phyloP scores from a whole-genome alignment of 2,888 invertebrate genomes.

The Ecdyonurus torrentis region DNA sequence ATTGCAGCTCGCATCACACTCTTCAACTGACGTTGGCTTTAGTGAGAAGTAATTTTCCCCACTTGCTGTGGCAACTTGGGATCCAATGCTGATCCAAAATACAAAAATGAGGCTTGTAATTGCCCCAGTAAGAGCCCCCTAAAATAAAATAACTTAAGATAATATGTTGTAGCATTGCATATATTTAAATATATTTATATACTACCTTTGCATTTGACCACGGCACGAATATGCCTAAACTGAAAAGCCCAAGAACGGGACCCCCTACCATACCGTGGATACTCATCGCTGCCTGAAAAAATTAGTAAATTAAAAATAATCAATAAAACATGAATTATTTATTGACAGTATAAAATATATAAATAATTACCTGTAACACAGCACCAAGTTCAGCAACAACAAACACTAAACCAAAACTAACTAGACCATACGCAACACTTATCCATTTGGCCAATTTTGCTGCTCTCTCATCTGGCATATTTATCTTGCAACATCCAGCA shows the following conservation, averaged over 20 bases:
- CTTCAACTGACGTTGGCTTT: conserved; percentile 34
- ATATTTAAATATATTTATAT: neutral
- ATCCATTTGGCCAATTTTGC: conserved; percentile 53
- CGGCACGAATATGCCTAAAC: conserved; percentile 76
- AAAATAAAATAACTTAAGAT: neutral
- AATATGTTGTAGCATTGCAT: neutral
- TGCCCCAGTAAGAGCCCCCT: conserved; percentile 50
- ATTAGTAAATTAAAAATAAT: neutral
- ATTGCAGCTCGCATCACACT: too few relatives aligned
- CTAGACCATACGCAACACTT: conserved; percentile 49
- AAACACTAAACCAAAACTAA: conserved; percentile 68
- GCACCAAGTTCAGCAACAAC: conserved; percentile 74
- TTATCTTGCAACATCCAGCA: conserved; percentile 48
- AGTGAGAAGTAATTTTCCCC: conserved; percentile 24
- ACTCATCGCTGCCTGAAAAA: conserved; percentile 52
- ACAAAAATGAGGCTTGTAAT: conserved; percentile 40
- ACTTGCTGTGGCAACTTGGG: conserved; percentile 38
- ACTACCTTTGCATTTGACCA: conserved; percentile 65
- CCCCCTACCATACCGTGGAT: conserved; percentile 84
- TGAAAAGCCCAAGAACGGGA: conserved; percentile 70
- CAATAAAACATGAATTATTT: too few relatives aligned
- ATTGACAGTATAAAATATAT: neutral
- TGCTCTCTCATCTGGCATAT: conserved; percentile 54
- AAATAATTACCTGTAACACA: conserved; percentile 48
- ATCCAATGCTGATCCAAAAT: conserved; percentile 46